phyloP scores from a whole-genome alignment of 2,113 vertebrate species.

The Sakesphorus luctuosus region DNA sequence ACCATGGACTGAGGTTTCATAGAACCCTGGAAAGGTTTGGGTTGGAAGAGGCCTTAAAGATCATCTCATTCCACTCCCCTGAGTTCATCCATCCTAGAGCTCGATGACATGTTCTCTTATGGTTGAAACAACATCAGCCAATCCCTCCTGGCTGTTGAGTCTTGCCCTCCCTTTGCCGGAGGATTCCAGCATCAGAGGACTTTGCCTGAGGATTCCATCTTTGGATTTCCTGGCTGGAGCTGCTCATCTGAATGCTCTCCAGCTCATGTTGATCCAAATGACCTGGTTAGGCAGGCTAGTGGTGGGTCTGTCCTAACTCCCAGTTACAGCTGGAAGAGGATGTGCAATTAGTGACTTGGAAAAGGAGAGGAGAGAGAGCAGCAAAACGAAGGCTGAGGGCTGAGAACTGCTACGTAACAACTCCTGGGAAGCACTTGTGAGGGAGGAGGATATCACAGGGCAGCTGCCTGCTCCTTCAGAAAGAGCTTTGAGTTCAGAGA shows the following conservation, averaged over 20 bases:
- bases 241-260: not conserved
- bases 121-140: not conserved
- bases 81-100: not conserved
- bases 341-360: not conserved
- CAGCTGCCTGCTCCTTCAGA: not conserved
- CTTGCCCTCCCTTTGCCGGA: not conserved
- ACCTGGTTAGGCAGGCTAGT: not conserved
- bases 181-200: not conserved
- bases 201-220: not conserved
- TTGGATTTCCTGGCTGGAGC: slow-evolving; percentile 12
- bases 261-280: not conserved
- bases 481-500: not conserved
- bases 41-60: not conserved
- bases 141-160: not conserved
- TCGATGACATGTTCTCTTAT: rapidly evolving
- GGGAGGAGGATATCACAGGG: not conserved
- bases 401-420: not conserved
- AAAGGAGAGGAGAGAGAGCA: not conserved
- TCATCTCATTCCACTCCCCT: rapidly evolving
- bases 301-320: not conserved
- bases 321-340: slow-evolving; percentile 29
- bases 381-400: rapidly evolving
- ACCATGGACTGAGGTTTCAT: not conserved
- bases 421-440: not conserved
- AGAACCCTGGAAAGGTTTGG: not conserved